Evolutionary conservation across 2,888 invertebrate genomes (phyloP).

Genomic region (Empis stercorea): DNA sequence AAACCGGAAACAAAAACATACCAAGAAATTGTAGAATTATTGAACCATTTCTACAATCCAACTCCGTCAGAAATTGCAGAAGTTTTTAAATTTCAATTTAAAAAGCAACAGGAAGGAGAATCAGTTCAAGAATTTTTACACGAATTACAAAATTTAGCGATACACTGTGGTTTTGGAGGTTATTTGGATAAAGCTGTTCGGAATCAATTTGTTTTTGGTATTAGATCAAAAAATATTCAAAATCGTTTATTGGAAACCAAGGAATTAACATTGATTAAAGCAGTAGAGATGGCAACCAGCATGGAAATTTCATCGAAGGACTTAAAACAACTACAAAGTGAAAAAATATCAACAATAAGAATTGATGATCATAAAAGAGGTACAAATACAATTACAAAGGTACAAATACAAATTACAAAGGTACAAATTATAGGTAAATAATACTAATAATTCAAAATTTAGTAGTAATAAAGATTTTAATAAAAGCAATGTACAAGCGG

Average conservation of each 20-base stretch:
- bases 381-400: too few species aligned
- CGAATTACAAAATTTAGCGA: conserved; percentile 13
- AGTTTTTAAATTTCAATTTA: conserved; percentile 14
- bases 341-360: background rate
- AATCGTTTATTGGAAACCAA: conserved; percentile 15
- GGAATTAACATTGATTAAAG: background rate
- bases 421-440: too few species aligned
- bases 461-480: too few species aligned
- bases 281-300: background rate
- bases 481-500: conserved; percentile 2
- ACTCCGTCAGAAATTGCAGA: conserved; percentile 17
- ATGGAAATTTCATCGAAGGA: background rate
- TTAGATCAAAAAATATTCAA: conserved; percentile 11
- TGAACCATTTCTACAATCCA: background rate
- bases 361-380: background rate
- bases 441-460: too few species aligned
- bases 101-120: conserved; percentile 17
- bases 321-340: background rate
- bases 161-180: conserved; percentile 15
- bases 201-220: conserved; percentile 17
- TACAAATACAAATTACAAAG: too few species aligned
- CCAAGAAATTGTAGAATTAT: background rate
- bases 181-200: conserved; percentile 16
- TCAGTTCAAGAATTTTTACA: conserved; percentile 12
- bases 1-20: background rate